A percentile compares a stretch with the other conserved stretches of the same genome.
These are phyloP conservation scores for Myrmecophaga tridactyla DNA, from an alignment of 2,113 vertebrate genomes.

Conservation along the genomic window DNA sequence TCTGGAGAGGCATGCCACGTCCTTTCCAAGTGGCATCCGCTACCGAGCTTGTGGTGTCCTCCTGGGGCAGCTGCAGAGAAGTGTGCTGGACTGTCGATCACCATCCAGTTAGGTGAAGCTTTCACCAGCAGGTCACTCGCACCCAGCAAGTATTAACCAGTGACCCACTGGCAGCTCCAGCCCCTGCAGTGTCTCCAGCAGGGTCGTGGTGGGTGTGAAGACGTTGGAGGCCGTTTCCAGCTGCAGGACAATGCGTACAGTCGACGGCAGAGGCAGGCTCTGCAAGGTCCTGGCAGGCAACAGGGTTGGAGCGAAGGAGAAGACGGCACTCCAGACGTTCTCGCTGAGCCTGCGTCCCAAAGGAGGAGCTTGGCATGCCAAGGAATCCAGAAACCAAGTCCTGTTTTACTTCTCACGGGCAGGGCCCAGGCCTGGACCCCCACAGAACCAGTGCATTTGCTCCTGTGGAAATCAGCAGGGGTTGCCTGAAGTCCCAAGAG, in stretches of 20 bases:
- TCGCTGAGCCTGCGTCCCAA: neutral
- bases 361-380: neutral
- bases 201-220: fast-evolving
- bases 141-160: neutral
- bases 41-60: neutral
- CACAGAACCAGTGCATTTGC: neutral
- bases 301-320: fast-evolving
- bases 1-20: neutral
- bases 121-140: neutral
- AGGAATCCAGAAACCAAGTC: neutral
- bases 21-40: neutral
- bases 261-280: neutral
- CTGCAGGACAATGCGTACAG: neutral
- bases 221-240: neutral
- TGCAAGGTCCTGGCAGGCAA: neutral
- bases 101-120: neutral
- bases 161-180: fast-evolving
- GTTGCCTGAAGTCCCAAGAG: fast-evolving
- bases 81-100: fast-evolving
- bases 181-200: fast-evolving
- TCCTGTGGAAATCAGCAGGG: too few species aligned
- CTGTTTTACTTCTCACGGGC: too few species aligned
- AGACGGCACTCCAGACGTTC: neutral
- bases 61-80: neutral
- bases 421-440: neutral